Base-by-base conservation (phyloP, 1,140 invertebrate genomes). In the Leptopilina boulardi region DNA sequence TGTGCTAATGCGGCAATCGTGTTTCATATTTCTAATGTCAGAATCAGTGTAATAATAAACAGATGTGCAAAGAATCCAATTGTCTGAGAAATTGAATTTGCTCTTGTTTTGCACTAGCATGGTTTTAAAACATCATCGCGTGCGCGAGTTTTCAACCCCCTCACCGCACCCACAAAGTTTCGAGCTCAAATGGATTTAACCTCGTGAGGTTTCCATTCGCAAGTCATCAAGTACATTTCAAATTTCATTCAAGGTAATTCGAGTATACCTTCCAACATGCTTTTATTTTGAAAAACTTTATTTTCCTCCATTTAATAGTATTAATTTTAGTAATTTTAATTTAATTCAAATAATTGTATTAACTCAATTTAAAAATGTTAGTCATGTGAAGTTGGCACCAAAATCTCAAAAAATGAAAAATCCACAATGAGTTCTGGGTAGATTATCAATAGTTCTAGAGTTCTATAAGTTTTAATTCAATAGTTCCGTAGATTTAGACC, bases 101-200 rank as follows among this genome's bases (percentile, higher is more conserved):
- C 56, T 15, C 56, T 30, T 66, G 56, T 66, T 66, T 34, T 66
- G 56, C 56, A 66, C 56, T 66, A 30, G 56, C 23, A 66, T 66
- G 56, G 56, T 66, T 66, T 66, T 66, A 66, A 38, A 66, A 66
- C 56, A 15, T 66, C 73, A 77, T 85, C 79, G 84, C 83, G 83
- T 85, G 83, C 72, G 51, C 72, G 42, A 78, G 77, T 76, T 80
- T 77, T 70, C 77, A 82, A 56, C 54, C 56, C 54, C 54, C 6
- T 38, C 34, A 38, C 70, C 34, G 30, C n/a, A n/a, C n/a, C n/a
- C n/a, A n/a, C n/a, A n/a, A 80, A 84, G 79, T 79, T 82, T 83
- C 72, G 44, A 66, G 75, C 78, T 77, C 26, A 71, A 85, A 82
- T 73, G 54, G 77, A 54, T 71, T 82, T 75, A 77, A 76, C 77